These are phyloP conservation scores for Drosophila pegasa DNA, from an alignment of 2,888 invertebrate species.

Conservation along the genomic window DNA sequence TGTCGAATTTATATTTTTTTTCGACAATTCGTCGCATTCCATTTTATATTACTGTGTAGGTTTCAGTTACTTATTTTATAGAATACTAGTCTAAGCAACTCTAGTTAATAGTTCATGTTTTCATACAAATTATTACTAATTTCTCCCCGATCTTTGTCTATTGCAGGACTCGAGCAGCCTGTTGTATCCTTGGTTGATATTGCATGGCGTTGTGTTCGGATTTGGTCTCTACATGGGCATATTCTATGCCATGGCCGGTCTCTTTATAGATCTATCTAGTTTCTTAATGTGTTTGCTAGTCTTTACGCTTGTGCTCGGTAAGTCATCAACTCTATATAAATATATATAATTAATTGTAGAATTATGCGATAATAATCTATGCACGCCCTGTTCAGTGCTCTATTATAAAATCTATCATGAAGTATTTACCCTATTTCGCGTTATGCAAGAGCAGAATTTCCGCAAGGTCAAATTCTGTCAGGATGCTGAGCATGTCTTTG, in stretches of 20 bases:
- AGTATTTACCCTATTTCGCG: constrained; percentile 70
- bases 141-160: neutral
- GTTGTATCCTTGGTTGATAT: constrained; percentile 75
- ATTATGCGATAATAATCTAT: neutral
- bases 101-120: no score
- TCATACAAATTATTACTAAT: no score
- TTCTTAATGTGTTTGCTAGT: constrained; percentile 67
- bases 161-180: constrained; percentile 58
- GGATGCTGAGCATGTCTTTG: constrained; percentile 54
- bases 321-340: constrained; percentile 7
- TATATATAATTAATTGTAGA: neutral
- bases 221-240: constrained; percentile 64
- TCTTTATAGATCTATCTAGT: constrained; percentile 68
- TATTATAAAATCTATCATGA: constrained; percentile 74
- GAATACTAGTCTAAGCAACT: no score
- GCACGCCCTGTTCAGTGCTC: constrained; percentile 47
- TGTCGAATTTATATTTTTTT: no score
- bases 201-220: constrained; percentile 71
- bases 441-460: constrained; percentile 56
- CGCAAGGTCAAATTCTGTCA: constrained; percentile 20
- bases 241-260: constrained; percentile 64
- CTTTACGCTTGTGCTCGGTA: constrained; percentile 62
- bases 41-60: no score
- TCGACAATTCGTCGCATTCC: no score
- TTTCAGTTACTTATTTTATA: no score